Conservation (phyloP, 1,140 invertebrate species). For the Subanguina moxae region DNA sequence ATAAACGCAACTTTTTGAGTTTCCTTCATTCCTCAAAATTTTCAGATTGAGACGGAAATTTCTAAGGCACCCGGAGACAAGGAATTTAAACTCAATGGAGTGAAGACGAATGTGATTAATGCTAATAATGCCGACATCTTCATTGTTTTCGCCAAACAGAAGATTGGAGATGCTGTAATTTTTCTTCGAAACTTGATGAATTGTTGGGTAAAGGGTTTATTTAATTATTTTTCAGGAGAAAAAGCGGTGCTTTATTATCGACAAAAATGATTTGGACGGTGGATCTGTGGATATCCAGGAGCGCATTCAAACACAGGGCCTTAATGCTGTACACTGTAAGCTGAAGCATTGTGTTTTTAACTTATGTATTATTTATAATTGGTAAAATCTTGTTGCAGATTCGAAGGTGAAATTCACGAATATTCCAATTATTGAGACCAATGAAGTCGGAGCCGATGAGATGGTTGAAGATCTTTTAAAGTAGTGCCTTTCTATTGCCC, state of each 20-base stretch:
- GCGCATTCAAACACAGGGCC: conserved; percentile 35
- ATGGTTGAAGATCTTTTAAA: conserved; percentile 6
- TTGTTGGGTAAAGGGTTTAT: not conserved
- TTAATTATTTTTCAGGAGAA: conserved; percentile 11
- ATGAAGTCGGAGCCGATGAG: conserved; percentile 19
- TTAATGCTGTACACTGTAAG: conserved; percentile 36
- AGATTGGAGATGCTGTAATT: conserved; percentile 27
- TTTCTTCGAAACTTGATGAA: conserved; percentile 1
- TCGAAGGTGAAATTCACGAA: conserved; percentile 42
- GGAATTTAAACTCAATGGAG: conserved; percentile 17
- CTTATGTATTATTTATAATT: conserved; percentile 7
- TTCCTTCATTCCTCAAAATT: no score
- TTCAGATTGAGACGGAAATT: no score
- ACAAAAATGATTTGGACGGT: conserved; percentile 6
- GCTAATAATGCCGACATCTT: conserved; percentile 46
- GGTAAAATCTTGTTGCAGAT: conserved; percentile 30
- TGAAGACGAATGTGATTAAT: conserved; percentile 47
- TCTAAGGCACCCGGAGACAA: conserved; percentile 1
- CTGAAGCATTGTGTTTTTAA: conserved; percentile 15
- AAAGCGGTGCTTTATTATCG: conserved; percentile 35
- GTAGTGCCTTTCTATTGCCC: no score
- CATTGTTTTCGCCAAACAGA: conserved; percentile 44
- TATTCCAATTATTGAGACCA: conserved; percentile 24
- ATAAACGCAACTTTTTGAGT: conserved; percentile 18
- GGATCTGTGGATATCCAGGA: conserved; percentile 18